Percentiles rank a stretch among this genome's conserved stretches.
These are phyloP conservation scores for Chondrilla cf. caribensis DNA, from an alignment of 37 sponge, comb jelly and placozoan species.

Conservation along the genomic window DNA sequence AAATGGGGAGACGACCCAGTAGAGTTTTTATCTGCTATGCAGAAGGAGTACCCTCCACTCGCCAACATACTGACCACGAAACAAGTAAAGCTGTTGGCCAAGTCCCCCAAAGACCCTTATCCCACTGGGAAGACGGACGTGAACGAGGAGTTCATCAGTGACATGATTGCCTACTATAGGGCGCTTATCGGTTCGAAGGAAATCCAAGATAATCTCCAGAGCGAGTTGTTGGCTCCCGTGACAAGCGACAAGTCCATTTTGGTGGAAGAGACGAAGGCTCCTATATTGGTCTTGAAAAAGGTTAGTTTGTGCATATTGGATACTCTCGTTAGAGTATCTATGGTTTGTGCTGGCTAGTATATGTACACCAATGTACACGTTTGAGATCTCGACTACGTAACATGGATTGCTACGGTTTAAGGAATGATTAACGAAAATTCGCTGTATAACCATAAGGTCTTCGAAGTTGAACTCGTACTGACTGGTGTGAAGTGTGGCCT, in stretches of 20 bases:
- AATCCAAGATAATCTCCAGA: not conserved
- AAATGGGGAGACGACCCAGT: slow-evolving; percentile 26
- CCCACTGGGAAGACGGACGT: not conserved
- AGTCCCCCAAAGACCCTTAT: slow-evolving; percentile 24
- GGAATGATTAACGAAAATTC: too few relatives aligned
- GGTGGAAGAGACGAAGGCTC: not conserved
- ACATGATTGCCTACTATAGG: slow-evolving; percentile 30
- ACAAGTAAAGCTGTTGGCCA: slow-evolving; percentile 24
- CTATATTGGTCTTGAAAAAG: not conserved
- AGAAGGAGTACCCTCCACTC: slow-evolving; percentile 2
- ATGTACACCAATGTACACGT: too few relatives aligned
- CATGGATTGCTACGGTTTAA: too few relatives aligned
- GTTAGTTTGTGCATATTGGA: too few relatives aligned
- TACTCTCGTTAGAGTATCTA: too few relatives aligned
- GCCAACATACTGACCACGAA: slow-evolving; percentile 5
- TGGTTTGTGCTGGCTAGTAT: too few relatives aligned
- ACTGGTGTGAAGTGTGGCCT: too few relatives aligned
- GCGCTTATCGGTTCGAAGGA: not conserved
- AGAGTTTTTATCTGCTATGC: slow-evolving; percentile 9
- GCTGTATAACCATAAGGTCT: too few relatives aligned
- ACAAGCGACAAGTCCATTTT: slow-evolving; percentile 22
- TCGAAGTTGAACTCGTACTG: too few relatives aligned
- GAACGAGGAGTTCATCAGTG: slow-evolving; percentile 45
- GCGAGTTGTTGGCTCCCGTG: slow-evolving; percentile 33
- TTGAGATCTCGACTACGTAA: too few relatives aligned